Percentiles rank a stretch among this genome's conserved stretches.
phyloP scores from a whole-genome alignment of 2,888 invertebrate species.

The Abrostola triplasia region DNA sequence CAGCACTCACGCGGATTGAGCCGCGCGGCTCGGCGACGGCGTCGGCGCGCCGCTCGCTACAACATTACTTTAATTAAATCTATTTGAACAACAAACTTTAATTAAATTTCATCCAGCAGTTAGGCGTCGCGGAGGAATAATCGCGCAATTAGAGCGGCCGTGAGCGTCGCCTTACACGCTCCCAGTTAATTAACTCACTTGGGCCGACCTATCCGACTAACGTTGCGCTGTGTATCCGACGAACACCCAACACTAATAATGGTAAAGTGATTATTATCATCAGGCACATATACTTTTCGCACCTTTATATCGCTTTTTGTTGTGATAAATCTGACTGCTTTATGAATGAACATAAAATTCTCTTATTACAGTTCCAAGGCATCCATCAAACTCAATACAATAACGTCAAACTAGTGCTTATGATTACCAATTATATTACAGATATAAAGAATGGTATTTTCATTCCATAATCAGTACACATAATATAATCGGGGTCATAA shows the following conservation, averaged over 20 bases:
- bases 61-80: slow-evolving; percentile 90
- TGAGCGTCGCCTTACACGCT: slow-evolving; percentile 88
- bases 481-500: slow-evolving; percentile 33
- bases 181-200: slow-evolving; percentile 88
- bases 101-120: slow-evolving; percentile 89
- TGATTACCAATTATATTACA: slow-evolving; percentile 10
- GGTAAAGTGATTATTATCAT: slow-evolving; percentile 38
- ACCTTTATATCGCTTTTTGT: slow-evolving; percentile 1
- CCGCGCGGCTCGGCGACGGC: slow-evolving; percentile 70
- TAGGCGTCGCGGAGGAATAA: slow-evolving; percentile 88
- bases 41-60: slow-evolving; percentile 83
- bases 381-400: slow-evolving; percentile 2
- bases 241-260: slow-evolving; percentile 48
- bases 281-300: slow-evolving; percentile 30
- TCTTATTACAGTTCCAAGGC: neutral
- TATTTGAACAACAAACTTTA: slow-evolving; percentile 90
- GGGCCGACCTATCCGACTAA: slow-evolving; percentile 77
- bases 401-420: slow-evolving; percentile 6
- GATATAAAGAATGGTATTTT: slow-evolving; percentile 22
- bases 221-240: slow-evolving; percentile 65
- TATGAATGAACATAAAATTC: neutral
- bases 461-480: slow-evolving; percentile 42
- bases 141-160: slow-evolving; percentile 88
- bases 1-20: slow-evolving; percentile 88
- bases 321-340: neutral